Conservation (phyloP, 2,797 vertebrate species). For the Lagodon rhomboides region DNA sequence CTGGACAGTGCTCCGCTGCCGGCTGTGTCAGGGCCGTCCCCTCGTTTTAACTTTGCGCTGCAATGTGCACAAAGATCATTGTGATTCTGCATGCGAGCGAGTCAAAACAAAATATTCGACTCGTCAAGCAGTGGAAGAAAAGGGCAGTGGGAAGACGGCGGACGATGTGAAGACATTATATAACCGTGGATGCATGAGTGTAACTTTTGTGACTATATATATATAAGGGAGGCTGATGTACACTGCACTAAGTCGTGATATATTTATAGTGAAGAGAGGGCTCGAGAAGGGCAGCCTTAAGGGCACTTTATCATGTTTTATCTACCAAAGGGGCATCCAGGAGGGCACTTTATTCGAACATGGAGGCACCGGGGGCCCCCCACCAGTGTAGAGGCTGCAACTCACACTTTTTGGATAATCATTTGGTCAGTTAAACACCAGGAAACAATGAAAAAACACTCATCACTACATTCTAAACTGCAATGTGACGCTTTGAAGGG, state of each 20-base stretch:
- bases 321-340: no score
- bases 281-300: no score
- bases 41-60: slow-evolving; percentile 33
- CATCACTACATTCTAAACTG: no score
- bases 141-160: slow-evolving; percentile 1
- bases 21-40: slow-evolving; percentile 28
- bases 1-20: slow-evolving; percentile 37
- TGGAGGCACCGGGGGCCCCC: no score
- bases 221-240: no score
- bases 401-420: neutral
- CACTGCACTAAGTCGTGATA: no score
- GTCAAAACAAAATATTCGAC: slow-evolving; percentile 30
- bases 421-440: no score
- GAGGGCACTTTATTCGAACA: no score
- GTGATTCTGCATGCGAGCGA: slow-evolving; percentile 9
- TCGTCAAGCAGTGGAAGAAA: slow-evolving; percentile 18
- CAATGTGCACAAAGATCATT: slow-evolving; percentile 34
- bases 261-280: no score
- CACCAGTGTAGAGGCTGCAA: neutral
- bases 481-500: no score
- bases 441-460: no score
- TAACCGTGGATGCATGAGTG: slow-evolving; percentile 48
- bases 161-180: slow-evolving; percentile 24
- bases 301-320: no score
- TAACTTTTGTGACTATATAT: neutral